These are phyloP conservation scores for Grapholita molesta DNA, from an alignment of 1,140 invertebrate genomes.

Conservation along the genomic window DNA sequence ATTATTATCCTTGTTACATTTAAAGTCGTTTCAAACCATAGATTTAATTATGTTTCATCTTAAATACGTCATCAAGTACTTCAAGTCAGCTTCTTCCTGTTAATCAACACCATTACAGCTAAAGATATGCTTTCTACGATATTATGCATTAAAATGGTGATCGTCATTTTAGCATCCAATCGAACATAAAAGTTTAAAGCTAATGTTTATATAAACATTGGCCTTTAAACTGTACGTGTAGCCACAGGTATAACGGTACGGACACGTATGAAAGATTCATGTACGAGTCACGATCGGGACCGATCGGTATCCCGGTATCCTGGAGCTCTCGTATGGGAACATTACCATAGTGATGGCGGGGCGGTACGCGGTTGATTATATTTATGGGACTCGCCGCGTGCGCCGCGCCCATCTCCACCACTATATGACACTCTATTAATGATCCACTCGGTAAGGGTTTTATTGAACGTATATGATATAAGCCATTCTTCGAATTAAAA, in stretches of 20 bases:
- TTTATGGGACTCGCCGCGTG: constrained; percentile 50
- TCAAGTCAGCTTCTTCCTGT: too few relatives aligned
- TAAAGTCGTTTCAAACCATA: too few relatives aligned
- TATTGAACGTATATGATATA: constrained; percentile 21
- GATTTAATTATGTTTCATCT: too few relatives aligned
- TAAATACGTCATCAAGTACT: too few relatives aligned
- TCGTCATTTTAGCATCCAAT: constrained; percentile 9
- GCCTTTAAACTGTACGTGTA: neutral
- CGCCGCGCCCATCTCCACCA: constrained; percentile 51
- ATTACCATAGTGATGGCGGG: constrained; percentile 40
- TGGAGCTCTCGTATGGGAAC: constrained; percentile 34
- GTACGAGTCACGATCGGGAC: constrained; percentile 20
- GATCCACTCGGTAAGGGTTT: constrained; percentile 41
- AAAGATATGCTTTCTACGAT: neutral
- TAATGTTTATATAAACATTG: neutral
- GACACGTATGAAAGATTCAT: constrained; percentile 8
- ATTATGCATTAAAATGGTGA: too few relatives aligned
- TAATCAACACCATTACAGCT: too few relatives aligned
- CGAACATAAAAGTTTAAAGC: neutral
- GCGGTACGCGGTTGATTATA: constrained; percentile 45
- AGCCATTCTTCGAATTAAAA: neutral
- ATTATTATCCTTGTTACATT: too few relatives aligned
- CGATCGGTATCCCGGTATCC: constrained; percentile 27
- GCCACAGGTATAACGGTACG: neutral
- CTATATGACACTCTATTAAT: constrained; percentile 59